Percentiles rank a stretch among this genome's conserved stretches.
phyloP scores from a whole-genome alignment of 2,113 vertebrate genomes.

The Erythrocebus patas region DNA sequence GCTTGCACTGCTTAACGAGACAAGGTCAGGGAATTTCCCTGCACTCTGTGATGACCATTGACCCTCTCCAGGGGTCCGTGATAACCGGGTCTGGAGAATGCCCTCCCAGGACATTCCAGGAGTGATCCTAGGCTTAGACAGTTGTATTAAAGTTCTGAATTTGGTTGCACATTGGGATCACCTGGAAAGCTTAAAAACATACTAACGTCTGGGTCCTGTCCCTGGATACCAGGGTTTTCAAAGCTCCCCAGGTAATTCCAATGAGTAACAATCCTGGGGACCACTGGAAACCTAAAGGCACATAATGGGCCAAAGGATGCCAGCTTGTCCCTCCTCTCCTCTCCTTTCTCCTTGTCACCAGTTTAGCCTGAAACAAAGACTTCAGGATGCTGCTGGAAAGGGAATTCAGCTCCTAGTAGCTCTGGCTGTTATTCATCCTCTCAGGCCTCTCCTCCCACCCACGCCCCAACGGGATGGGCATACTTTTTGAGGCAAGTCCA shows the following conservation, averaged over 20 bases:
- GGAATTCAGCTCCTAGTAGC: not conserved
- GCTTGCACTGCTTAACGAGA: not conserved
- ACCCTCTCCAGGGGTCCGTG: not conserved
- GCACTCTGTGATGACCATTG: accelerated
- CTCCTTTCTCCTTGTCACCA: not conserved
- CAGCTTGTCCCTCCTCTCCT: not conserved
- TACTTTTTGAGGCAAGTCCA: not conserved
- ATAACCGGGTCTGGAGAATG: not conserved
- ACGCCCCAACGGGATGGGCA: not conserved
- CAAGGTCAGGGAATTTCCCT: not conserved
- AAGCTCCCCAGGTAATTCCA: not conserved
- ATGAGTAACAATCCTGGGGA: not conserved
- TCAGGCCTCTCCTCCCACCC: not conserved
- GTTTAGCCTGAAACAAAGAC: not conserved
- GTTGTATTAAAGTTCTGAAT: not conserved
- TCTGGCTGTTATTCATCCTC: not conserved
- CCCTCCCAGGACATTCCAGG: not conserved
- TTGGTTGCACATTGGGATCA: not conserved
- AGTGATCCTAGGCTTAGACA: too few species aligned
- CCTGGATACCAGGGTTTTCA: not conserved
- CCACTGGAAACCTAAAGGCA: not conserved
- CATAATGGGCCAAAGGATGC: not conserved
- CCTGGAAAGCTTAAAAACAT: not conserved
- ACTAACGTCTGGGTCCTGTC: not conserved
- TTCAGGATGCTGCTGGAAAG: not conserved